These are phyloP conservation scores for Agrilus biguttatus DNA, from an alignment of 2,888 invertebrate species.

Conservation along the genomic window DNA sequence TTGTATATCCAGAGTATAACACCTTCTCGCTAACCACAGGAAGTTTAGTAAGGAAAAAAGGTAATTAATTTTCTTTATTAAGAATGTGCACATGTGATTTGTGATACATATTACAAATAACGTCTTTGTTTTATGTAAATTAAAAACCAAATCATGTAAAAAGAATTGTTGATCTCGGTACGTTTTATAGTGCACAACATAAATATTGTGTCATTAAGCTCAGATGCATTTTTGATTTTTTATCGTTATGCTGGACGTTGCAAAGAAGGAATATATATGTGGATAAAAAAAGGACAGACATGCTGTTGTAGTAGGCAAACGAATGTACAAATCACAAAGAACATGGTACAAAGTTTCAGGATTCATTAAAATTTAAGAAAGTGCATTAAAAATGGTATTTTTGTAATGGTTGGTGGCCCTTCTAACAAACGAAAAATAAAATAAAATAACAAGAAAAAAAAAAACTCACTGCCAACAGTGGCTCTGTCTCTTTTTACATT, in stretches of 20 bases:
- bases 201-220: background rate
- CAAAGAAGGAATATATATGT: background rate
- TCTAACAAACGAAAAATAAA: constrained; percentile 1
- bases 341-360: constrained; percentile 32
- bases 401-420: constrained; percentile 11
- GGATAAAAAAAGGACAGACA: constrained; percentile 4
- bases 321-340: constrained; percentile 23
- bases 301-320: constrained; percentile 13
- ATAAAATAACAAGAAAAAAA: too few species aligned
- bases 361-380: constrained; percentile 8
- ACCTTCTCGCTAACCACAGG: too few species aligned
- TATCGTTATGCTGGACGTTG: background rate
- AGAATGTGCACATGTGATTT: too few species aligned
- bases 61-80: too few species aligned
- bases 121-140: too few species aligned
- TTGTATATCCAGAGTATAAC: too few species aligned
- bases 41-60: too few species aligned
- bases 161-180: background rate
- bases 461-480: constrained; percentile 28
- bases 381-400: constrained; percentile 8
- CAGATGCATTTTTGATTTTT: constrained; percentile 2
- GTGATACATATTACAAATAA: too few species aligned
- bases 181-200: background rate
- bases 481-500: constrained; percentile 25
- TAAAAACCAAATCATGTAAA: too few species aligned